phyloP scores from a whole-genome alignment of 2,888 invertebrate species.

The Metellina segmentata region DNA sequence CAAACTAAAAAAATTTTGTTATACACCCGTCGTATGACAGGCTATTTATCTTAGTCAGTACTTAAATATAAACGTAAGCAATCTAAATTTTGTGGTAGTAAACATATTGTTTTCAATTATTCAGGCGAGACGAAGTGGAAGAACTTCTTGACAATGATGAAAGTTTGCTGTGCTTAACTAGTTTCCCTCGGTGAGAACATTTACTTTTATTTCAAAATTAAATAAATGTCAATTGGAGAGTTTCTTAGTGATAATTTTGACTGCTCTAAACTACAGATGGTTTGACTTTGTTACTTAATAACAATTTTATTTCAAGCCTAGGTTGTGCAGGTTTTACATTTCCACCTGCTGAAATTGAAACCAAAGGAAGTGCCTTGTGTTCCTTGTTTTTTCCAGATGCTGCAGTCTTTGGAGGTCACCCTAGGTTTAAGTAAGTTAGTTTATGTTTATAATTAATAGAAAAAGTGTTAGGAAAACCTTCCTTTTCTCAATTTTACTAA shows the following conservation, averaged over 20 bases:
- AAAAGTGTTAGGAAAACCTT: no score
- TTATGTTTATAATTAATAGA: no score
- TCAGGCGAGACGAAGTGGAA: conserved; percentile 88
- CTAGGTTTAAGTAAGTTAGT: conserved; percentile 87
- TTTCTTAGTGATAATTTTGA: background rate
- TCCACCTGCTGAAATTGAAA: conserved; percentile 88
- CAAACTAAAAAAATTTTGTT: no score
- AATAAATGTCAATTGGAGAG: background rate
- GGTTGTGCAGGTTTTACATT: conserved; percentile 94
- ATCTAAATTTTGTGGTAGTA: no score
- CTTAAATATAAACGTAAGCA: no score
- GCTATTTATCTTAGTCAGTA: no score
- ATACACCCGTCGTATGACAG: no score
- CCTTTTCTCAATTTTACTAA: no score
- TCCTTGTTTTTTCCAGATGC: conserved; percentile 96
- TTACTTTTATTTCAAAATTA: background rate
- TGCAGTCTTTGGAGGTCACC: conserved; percentile 96
- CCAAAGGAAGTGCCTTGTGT: conserved; percentile 87
- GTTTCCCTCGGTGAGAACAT: conserved; percentile 90
- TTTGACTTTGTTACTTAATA: conserved; percentile 5
- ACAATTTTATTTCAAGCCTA: conserved; percentile 83
- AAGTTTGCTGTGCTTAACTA: conserved; percentile 93
- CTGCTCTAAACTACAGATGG: background rate
- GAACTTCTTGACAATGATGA: conserved; percentile 88
- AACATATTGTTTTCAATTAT: no score